Evolutionary conservation across 2,888 invertebrate genomes (phyloP).

Genomic region (Balanococcus diminutus): DNA sequence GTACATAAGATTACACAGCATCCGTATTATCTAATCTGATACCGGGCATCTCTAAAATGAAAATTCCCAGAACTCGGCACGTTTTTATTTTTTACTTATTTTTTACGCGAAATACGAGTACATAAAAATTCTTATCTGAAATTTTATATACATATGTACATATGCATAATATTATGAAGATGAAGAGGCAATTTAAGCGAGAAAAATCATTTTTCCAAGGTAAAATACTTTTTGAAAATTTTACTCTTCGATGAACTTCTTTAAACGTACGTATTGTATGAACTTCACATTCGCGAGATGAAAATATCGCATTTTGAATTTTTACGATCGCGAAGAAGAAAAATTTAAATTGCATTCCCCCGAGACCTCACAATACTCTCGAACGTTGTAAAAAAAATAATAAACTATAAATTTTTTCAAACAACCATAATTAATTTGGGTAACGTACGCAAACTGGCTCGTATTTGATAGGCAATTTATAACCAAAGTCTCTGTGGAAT

Average conservation of each 20-base stretch:
- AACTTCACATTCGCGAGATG: not conserved
- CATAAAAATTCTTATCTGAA: not conserved
- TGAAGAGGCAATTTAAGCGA: not conserved
- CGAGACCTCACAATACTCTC: not conserved
- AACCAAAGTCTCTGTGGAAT: not conserved
- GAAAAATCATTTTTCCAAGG: slow-evolving; percentile 19
- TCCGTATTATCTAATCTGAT: not conserved
- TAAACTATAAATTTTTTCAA: not conserved
- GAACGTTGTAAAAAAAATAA: not conserved
- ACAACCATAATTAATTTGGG: not conserved
- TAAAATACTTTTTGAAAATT: not conserved
- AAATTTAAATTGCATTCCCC: not conserved
- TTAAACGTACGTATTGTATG: not conserved
- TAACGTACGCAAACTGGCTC: not conserved
- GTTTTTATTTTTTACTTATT: not conserved
- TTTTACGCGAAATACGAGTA: not conserved
- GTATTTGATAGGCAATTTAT: not conserved
- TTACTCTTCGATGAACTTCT: not conserved
- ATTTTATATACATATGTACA: not conserved
- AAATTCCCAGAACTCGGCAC: not conserved
- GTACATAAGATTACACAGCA: not conserved
- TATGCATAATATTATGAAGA: no score
- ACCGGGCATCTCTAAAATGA: not conserved
- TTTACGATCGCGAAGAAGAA: slow-evolving; percentile 4
- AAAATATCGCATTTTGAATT: not conserved